A percentile compares a stretch with the other conserved stretches of the same genome.
Conservation (phyloP, 2,888 invertebrate species). For the Polyploca ridens region DNA sequence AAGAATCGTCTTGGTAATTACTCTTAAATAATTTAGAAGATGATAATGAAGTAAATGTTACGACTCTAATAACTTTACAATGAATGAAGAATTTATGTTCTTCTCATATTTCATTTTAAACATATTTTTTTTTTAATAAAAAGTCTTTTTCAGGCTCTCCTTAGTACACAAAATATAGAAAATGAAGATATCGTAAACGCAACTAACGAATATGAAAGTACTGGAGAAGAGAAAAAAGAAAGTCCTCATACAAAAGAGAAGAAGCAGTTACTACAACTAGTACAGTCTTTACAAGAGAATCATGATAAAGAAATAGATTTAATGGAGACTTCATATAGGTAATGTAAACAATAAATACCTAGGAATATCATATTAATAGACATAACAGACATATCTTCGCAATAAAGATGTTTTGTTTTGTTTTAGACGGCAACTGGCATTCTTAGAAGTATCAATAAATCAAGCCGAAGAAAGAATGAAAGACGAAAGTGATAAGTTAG, state of each 20-base stretch:
- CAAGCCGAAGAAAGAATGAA: conserved; percentile 85
- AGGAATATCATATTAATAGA: no score
- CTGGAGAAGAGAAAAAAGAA: conserved; percentile 46
- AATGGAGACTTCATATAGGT: conserved; percentile 87
- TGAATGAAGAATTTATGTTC: not conserved
- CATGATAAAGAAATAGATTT: conserved; percentile 86
- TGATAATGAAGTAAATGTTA: no score
- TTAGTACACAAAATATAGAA: conserved; percentile 52
- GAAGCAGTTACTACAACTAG: conserved; percentile 75
- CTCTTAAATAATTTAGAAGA: no score
- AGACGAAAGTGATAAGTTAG: conserved; percentile 81
- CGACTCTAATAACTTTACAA: no score
- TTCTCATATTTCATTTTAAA: not conserved
- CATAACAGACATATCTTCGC: no score
- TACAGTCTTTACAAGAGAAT: conserved; percentile 82
- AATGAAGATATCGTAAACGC: conserved; percentile 35
- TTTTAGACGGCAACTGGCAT: conserved; percentile 83
- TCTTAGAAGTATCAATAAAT: conserved; percentile 82
- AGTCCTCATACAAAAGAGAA: conserved; percentile 63
- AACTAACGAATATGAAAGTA: conserved; percentile 38
- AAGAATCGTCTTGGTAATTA: no score
- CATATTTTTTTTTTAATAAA: not conserved
- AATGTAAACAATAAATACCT: conserved; percentile 17
- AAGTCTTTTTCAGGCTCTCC: conserved; percentile 52
- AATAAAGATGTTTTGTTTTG: no score